Evolutionary conservation across 2,113 vertebrate species (phyloP).

Genomic region (Hassar affinis): DNA sequence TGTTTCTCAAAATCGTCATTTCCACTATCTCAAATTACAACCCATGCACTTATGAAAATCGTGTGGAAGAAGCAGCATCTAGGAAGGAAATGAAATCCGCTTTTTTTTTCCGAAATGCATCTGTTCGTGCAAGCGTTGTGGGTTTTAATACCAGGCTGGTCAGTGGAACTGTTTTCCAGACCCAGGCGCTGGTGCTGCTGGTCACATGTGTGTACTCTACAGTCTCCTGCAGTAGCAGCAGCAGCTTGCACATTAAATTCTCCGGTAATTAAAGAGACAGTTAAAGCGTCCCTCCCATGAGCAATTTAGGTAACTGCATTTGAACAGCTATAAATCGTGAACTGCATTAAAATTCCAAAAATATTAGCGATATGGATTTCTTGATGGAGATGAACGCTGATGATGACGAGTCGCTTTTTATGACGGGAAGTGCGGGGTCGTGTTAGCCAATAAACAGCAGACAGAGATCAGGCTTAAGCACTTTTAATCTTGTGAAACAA

Average conservation of each 20-base stretch:
- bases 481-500: constrained; percentile 99
- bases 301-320: constrained; percentile 99
- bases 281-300: constrained; percentile 97
- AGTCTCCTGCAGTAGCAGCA: constrained; percentile 78
- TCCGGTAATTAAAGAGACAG: constrained; percentile 95
- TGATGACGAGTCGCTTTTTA: constrained; percentile 77
- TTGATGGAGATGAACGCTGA: constrained; percentile 89
- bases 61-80: not conserved
- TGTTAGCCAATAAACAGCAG: constrained; percentile 89
- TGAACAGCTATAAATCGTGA: constrained; percentile 97
- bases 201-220: constrained; percentile 65
- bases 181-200: not conserved
- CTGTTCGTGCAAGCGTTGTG: not conserved
- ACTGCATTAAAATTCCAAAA: constrained; percentile 95
- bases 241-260: constrained; percentile 91
- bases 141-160: not conserved
- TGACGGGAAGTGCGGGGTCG: constrained; percentile 80
- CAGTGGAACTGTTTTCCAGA: not conserved
- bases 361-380: constrained; percentile 96
- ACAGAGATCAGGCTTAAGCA: constrained; percentile 91
- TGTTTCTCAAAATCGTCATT: constrained; percentile 76
- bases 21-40: constrained; percentile 54
- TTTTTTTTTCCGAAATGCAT: not conserved
- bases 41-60: not conserved
- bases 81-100: not conserved